phyloP scores from a whole-genome alignment of 64 coral and sea anemone species.

The Catalaphyllia jardinei region DNA sequence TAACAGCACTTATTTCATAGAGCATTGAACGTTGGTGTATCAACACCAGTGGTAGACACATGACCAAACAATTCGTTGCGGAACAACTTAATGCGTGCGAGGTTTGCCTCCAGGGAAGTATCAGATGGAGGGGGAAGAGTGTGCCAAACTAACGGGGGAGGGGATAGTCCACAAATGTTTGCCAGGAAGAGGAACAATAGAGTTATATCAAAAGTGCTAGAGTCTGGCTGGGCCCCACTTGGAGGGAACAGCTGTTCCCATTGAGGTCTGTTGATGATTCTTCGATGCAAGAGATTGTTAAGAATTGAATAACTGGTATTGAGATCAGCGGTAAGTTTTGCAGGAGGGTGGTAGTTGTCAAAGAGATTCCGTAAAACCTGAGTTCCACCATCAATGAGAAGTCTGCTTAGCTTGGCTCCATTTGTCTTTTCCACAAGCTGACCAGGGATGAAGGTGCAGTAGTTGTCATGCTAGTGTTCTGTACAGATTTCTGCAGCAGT shows the following conservation, averaged over 20 bases:
- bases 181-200: slow-evolving; percentile 45
- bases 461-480: not conserved
- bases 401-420: not conserved
- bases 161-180: slow-evolving; percentile 69
- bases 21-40: slow-evolving; percentile 25
- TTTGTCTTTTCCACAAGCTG: not conserved
- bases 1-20: slow-evolving; percentile 49
- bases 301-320: not conserved
- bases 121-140: slow-evolving; percentile 23
- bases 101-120: slow-evolving; percentile 47
- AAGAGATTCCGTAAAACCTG: slow-evolving; percentile 11
- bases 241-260: slow-evolving; percentile 23
- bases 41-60: slow-evolving; percentile 17
- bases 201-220: slow-evolving; percentile 39
- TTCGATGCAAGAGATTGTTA: not conserved
- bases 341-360: not conserved
- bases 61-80: slow-evolving; percentile 65
- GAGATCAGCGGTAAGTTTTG: slow-evolving; percentile 18
- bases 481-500: too few relatives aligned
- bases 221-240: slow-evolving; percentile 4
- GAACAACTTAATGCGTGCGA: slow-evolving; percentile 62
- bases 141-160: slow-evolving; percentile 70
- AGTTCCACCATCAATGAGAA: slow-evolving; percentile 56
- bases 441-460: not conserved
- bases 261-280: not conserved